Evolutionary conservation across 2,888 invertebrate genomes (phyloP).

Genomic region (Eutolmus rufibarbis): DNA sequence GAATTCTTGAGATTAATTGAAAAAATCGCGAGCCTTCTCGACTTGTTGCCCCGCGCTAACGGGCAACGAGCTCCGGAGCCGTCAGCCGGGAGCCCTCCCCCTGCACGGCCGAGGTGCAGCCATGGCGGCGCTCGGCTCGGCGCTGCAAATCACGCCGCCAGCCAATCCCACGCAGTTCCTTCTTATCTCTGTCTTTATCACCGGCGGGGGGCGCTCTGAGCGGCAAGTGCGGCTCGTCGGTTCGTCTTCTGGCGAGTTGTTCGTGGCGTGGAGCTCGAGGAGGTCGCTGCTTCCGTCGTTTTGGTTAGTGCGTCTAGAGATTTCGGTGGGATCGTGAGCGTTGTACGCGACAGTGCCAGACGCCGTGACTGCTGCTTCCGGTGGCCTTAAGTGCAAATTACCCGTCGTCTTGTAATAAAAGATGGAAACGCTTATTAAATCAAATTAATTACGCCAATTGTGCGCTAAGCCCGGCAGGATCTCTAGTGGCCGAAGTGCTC

Average conservation of each 20-base stretch:
- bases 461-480: constrained; percentile 22
- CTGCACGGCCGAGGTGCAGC: neutral
- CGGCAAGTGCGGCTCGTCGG: neutral
- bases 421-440: constrained; percentile 40
- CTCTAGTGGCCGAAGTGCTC: neutral
- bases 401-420: constrained; percentile 31
- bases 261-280: neutral
- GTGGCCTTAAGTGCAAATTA: constrained; percentile 36
- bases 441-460: constrained; percentile 40
- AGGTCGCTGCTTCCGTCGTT: neutral
- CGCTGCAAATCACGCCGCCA: constrained; percentile 11
- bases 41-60: neutral
- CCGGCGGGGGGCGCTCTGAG: neutral
- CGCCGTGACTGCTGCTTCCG: constrained; percentile 3
- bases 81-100: neutral
- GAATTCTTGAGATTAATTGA: constrained; percentile 5
- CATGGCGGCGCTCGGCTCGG: neutral
- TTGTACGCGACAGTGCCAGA: neutral
- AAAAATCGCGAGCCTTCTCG: neutral
- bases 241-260: neutral
- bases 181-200: constrained; percentile 26
- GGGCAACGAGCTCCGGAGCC: neutral
- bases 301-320: constrained; percentile 32
- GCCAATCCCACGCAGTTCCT: constrained; percentile 22
- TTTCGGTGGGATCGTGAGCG: constrained; percentile 21